These are phyloP conservation scores for Drosophila ustulata DNA, from an alignment of 2,888 invertebrate genomes.

Conservation along the genomic window DNA sequence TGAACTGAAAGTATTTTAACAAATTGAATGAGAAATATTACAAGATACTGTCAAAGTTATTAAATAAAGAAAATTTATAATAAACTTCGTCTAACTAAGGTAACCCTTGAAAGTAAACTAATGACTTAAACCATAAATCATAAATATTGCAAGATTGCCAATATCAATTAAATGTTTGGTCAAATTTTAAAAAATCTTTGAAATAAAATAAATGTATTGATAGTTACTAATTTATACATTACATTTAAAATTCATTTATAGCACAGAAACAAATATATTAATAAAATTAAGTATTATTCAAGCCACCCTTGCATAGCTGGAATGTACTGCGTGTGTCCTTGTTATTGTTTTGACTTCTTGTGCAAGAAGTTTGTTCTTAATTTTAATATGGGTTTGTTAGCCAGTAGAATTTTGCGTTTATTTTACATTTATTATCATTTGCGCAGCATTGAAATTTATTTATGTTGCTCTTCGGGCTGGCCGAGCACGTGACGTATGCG, in stretches of 20 bases:
- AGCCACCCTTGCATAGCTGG: constrained; percentile 40
- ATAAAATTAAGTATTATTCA: neutral
- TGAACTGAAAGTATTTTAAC: neutral
- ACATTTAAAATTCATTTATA: too few species aligned
- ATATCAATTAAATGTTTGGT: too few species aligned
- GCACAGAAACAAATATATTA: too few species aligned
- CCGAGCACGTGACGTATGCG: constrained; percentile 62
- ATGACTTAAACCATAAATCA: neutral
- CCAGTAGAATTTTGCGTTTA: constrained; percentile 67
- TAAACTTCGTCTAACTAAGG: too few species aligned
- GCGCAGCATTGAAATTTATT: constrained; percentile 76
- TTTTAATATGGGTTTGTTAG: constrained; percentile 55
- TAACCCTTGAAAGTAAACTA: too few species aligned
- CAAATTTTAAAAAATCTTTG: too few species aligned
- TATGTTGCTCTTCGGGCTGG: constrained; percentile 42
- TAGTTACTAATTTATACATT: too few species aligned
- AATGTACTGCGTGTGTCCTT: constrained; percentile 64
- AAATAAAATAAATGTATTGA: too few species aligned
- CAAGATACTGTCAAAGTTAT: neutral
- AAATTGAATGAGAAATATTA: neutral
- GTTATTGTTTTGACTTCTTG: constrained; percentile 81
- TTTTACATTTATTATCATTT: constrained; percentile 81
- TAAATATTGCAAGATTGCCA: neutral
- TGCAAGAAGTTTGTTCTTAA: constrained; percentile 73
- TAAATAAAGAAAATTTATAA: too few species aligned